phyloP scores from a whole-genome alignment of 1,140 invertebrate species.

The Neocloeon triangulifer region DNA sequence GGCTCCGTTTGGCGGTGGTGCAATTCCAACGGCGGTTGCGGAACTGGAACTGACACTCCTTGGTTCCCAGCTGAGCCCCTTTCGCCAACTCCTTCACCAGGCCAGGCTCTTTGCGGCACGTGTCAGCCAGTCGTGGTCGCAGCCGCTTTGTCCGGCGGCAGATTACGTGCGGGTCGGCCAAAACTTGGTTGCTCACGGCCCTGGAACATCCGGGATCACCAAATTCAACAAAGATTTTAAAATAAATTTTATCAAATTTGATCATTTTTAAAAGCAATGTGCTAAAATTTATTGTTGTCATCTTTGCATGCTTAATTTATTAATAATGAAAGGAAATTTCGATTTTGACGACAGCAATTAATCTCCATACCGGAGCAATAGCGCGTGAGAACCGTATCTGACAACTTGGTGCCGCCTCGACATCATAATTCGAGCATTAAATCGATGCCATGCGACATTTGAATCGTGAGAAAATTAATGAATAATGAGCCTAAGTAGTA shows the following conservation, averaged over 20 bases:
- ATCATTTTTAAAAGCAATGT: too few relatives aligned
- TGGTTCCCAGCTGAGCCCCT: slow-evolving; percentile 53
- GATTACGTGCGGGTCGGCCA: slow-evolving; percentile 68
- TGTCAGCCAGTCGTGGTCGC: slow-evolving; percentile 31
- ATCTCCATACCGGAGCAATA: too few relatives aligned
- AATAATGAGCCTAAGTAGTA: too few relatives aligned
- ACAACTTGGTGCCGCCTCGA: not conserved
- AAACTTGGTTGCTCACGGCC: slow-evolving; percentile 56
- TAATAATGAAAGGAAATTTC: too few relatives aligned
- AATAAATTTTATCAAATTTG: too few relatives aligned
- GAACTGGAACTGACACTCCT: slow-evolving; percentile 69
- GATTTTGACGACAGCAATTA: too few relatives aligned
- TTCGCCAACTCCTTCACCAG: slow-evolving; percentile 51
- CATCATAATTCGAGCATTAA: not conserved
- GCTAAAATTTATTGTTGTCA: too few relatives aligned
- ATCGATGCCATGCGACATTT: not conserved
- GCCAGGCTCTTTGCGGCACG: slow-evolving; percentile 48
- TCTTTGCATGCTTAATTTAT: too few relatives aligned
- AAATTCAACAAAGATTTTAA: too few relatives aligned
- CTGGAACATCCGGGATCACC: too few relatives aligned
- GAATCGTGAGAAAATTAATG: not conserved
- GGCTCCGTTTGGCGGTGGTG: slow-evolving; percentile 46
- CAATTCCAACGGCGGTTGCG: slow-evolving; percentile 66
- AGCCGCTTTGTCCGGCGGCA: slow-evolving; percentile 58
- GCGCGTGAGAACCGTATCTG: too few relatives aligned